Percentiles rank a stretch among this genome's conserved stretches.
Conservation (phyloP, 2,888 invertebrate genomes). For the Dioctria linearis region DNA sequence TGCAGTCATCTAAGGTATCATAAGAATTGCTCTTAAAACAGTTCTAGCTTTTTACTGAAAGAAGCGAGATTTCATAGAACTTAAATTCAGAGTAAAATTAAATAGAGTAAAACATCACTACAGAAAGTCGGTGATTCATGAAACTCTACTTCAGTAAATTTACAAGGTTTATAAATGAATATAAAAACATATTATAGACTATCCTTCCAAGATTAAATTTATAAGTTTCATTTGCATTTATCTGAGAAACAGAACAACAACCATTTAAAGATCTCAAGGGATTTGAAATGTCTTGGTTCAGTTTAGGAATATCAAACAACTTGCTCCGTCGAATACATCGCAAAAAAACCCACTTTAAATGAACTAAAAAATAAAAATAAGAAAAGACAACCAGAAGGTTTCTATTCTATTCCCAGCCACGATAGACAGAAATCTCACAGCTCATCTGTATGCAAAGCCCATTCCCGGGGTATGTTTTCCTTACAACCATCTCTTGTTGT, state of each 20-base stretch:
- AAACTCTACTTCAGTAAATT: too few species aligned
- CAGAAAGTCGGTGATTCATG: too few species aligned
- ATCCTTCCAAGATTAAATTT: not conserved
- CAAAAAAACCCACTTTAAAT: constrained; percentile 35
- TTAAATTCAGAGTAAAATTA: too few species aligned
- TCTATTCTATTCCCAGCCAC: constrained; percentile 5
- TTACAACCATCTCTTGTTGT: constrained; percentile 53
- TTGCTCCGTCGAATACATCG: not conserved
- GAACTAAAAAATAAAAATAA: not conserved
- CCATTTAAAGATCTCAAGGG: constrained; percentile 42
- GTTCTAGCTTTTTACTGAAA: too few species aligned
- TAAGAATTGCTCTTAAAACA: too few species aligned
- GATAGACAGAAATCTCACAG: constrained; percentile 28
- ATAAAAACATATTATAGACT: too few species aligned
- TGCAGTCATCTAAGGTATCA: too few species aligned
- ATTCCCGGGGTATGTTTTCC: constrained; percentile 50
- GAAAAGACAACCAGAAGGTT: constrained; percentile 34
- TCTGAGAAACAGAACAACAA: constrained; percentile 10
- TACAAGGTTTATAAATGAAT: too few species aligned
- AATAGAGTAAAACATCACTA: too few species aligned
- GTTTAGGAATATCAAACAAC: constrained; percentile 27
- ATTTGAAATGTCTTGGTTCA: constrained; percentile 35
- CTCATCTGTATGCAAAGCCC: constrained; percentile 54
- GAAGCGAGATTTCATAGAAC: too few species aligned
- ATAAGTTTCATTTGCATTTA: constrained; percentile 52